phyloP scores from a whole-genome alignment of 2,888 invertebrate species.

The Athalia circularis region DNA sequence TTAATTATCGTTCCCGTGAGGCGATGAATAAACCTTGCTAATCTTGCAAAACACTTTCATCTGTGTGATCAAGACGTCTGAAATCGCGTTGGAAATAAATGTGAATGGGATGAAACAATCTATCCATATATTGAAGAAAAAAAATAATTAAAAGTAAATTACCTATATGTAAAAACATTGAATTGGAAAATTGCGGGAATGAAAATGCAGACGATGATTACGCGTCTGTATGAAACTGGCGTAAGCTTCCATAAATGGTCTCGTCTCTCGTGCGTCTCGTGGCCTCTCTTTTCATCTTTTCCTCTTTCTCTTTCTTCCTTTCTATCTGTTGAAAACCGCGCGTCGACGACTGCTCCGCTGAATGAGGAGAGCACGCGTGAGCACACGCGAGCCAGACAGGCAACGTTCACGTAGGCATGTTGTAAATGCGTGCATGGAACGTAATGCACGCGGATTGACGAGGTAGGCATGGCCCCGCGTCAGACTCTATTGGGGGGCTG shows the following conservation, averaged over 20 bases:
- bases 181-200: neutral
- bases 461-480: conserved; percentile 9
- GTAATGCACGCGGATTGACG: neutral
- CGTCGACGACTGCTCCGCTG: conserved; percentile 14
- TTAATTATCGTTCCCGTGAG: no score
- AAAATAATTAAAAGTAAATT: neutral
- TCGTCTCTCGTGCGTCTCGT: conserved; percentile 35
- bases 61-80: no score
- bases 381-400: conserved; percentile 2
- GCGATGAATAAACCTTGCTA: no score
- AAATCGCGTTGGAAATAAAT: no score
- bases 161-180: neutral
- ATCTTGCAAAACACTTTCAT: no score
- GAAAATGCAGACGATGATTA: conserved; percentile 13
- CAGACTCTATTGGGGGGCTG: conserved; percentile 10
- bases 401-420: conserved; percentile 1
- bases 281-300: neutral
- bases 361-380: conserved; percentile 37
- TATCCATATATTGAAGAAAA: neutral
- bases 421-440: neutral
- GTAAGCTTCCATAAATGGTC: conserved; percentile 42
- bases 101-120: neutral
- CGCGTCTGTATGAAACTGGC: conserved; percentile 11
- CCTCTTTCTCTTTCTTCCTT: conserved; percentile 18
- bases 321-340: conserved; percentile 8